Conservation (phyloP, 2,797 vertebrate genomes). For the Xiphophorus birchmanni region DNA sequence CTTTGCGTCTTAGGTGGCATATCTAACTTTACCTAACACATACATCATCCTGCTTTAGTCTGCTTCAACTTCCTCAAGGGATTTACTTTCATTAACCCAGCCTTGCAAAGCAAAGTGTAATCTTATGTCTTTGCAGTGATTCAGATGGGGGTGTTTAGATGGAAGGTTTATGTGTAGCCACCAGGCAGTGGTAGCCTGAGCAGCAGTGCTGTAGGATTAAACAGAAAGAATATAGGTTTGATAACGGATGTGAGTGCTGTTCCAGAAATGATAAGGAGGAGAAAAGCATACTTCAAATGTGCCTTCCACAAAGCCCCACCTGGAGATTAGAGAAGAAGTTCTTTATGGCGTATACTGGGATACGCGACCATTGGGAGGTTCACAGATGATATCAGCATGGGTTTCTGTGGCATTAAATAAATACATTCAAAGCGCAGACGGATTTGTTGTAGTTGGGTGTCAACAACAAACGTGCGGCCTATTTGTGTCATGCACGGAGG, state of each 20-base stretch:
- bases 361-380: conserved; percentile 18
- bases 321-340: conserved; percentile 39
- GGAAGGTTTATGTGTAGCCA: background rate
- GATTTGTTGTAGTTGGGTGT: conserved; percentile 18
- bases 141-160: background rate
- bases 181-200: background rate
- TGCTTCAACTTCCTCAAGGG: conserved; percentile 24
- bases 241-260: conserved; percentile 18
- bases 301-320: conserved; percentile 29
- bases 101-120: conserved; percentile 19
- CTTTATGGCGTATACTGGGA: conserved; percentile 26
- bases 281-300: conserved; percentile 24
- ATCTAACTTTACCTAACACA: conserved; percentile 48
- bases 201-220: conserved; percentile 4
- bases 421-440: conserved; percentile 13
- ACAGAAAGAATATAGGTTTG: background rate
- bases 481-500: conserved; percentile 39
- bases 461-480: conserved; percentile 10
- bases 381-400: conserved; percentile 8
- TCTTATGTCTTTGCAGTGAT: conserved; percentile 21
- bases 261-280: conserved; percentile 9
- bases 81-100: conserved; percentile 37
- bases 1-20: conserved; percentile 47
- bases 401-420: conserved; percentile 18
- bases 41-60: conserved; percentile 19